Evolutionary conservation across 2,113 vertebrate species (phyloP).

Genomic region (Hippocampus comes): DNA sequence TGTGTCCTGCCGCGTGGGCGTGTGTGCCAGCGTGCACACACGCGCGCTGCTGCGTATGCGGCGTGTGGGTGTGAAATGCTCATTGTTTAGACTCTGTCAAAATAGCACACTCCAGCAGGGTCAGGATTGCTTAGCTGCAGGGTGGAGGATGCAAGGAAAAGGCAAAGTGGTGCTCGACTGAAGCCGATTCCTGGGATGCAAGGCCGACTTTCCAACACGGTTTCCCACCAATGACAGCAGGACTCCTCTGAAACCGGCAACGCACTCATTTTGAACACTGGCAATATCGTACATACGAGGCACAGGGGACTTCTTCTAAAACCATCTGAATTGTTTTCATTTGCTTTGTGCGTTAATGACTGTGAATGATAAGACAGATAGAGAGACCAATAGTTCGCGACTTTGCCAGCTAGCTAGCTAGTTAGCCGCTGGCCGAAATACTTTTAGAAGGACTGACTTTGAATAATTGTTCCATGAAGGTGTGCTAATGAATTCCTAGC

Average conservation of each 20-base stretch:
- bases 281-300: slow-evolving; percentile 31
- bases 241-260: slow-evolving; percentile 21
- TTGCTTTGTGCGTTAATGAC: slow-evolving; percentile 14
- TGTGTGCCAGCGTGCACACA: slow-evolving; percentile 9
- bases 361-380: not conserved
- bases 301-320: slow-evolving; percentile 27
- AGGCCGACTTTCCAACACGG: slow-evolving; percentile 23
- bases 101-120: slow-evolving; percentile 49
- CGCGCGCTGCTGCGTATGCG: slow-evolving; percentile 15
- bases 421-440: too few species aligned
- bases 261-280: slow-evolving; percentile 46
- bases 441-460: too few species aligned
- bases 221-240: slow-evolving; percentile 37
- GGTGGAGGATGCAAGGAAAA: slow-evolving; percentile 17
- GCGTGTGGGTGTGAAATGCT: slow-evolving; percentile 44
- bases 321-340: slow-evolving; percentile 8
- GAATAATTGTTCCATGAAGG: too few species aligned
- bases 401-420: not conserved
- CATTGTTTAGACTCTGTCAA: slow-evolving; percentile 45
- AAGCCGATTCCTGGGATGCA: slow-evolving; percentile 35
- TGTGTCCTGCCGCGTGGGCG: slow-evolving; percentile 28
- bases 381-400: not conserved
- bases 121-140: slow-evolving; percentile 22
- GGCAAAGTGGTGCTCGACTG: slow-evolving; percentile 31
- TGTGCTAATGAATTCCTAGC: too few species aligned